Percentiles rank a stretch among this genome's conserved stretches.
Conservation (phyloP, 2,888 invertebrate genomes). For the Pyrrhopygopsis socrates region DNA sequence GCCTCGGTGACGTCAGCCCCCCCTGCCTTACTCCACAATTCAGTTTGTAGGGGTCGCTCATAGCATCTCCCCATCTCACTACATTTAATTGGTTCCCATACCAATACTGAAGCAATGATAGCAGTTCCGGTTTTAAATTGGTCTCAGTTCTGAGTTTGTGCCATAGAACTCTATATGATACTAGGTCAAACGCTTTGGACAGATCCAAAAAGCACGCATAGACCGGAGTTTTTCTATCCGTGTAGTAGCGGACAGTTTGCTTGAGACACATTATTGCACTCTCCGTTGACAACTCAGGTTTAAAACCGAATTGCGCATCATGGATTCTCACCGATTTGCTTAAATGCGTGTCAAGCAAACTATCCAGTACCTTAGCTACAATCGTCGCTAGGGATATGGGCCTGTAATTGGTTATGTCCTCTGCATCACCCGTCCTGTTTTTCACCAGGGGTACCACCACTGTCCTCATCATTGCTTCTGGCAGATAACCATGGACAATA, state of each 20-base stretch:
- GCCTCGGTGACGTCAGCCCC: constrained; percentile 70
- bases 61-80: constrained; percentile 50
- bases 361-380: no score
- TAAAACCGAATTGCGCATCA: constrained; percentile 64
- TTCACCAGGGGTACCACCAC: constrained; percentile 10
- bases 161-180: constrained; percentile 48
- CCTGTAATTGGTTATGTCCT: constrained; percentile 56
- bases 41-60: background rate
- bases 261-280: constrained; percentile 46
- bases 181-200: constrained; percentile 52
- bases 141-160: constrained; percentile 24
- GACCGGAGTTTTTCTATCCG: no score
- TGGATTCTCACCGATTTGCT: constrained; percentile 24
- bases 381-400: constrained; percentile 65
- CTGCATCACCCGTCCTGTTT: constrained; percentile 54
- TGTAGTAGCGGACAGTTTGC: no score
- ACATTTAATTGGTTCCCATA: constrained; percentile 64
- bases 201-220: no score
- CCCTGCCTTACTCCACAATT: constrained; percentile 37
- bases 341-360: constrained; percentile 59
- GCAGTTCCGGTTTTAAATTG: background rate
- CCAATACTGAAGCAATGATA: constrained; percentile 59
- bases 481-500: no score
- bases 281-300: constrained; percentile 36
- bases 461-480: background rate